Percentiles rank a stretch among this genome's conserved stretches.
phyloP scores from a whole-genome alignment of 2,797 vertebrate species.

The Chanos chanos region DNA sequence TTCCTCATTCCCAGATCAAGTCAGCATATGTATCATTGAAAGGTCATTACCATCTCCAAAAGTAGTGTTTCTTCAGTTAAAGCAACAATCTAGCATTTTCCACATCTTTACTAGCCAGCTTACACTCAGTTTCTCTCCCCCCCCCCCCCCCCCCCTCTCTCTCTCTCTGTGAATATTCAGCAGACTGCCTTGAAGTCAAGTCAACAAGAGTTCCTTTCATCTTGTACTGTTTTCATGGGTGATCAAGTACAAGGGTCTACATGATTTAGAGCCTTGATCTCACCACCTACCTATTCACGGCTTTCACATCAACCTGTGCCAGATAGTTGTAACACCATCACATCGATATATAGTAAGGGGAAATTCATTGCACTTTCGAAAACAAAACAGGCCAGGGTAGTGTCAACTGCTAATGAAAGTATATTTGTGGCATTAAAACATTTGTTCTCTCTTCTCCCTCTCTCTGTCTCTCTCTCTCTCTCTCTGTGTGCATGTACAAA shows the following conservation, averaged over 20 bases:
- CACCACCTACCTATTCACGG: conserved; percentile 2
- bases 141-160: not conserved
- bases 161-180: conserved; percentile 56
- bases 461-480: not conserved
- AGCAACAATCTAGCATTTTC: too few species aligned
- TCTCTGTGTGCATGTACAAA: not conserved
- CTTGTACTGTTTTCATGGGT: conserved; percentile 36
- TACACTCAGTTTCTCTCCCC: not conserved
- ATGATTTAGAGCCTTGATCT: conserved; percentile 29
- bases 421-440: too few species aligned
- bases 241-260: conserved; percentile 30
- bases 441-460: not conserved
- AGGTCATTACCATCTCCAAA: too few species aligned
- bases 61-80: too few species aligned
- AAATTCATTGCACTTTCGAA: too few species aligned
- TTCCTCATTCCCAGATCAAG: too few species aligned
- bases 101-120: not conserved
- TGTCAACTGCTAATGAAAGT: too few species aligned
- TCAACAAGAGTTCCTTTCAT: conserved; percentile 57
- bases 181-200: conserved; percentile 54
- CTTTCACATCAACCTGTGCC: not conserved
- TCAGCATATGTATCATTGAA: too few species aligned
- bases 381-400: too few species aligned
- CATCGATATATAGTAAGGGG: too few species aligned
- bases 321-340: too few species aligned